phyloP scores from a whole-genome alignment of 2,113 vertebrate species.

The Mugil cephalus region DNA sequence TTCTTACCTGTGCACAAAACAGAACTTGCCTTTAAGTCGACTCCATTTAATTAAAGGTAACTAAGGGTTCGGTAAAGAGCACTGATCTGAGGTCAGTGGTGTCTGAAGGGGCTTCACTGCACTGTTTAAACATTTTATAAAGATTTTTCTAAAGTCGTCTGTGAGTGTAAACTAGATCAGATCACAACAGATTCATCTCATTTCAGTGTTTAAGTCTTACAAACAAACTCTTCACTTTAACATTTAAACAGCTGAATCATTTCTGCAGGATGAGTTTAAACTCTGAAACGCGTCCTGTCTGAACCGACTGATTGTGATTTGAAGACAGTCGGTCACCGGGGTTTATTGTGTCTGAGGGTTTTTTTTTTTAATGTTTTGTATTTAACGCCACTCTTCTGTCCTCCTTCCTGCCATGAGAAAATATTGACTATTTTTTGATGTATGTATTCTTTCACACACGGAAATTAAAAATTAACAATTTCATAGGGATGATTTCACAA shows the following conservation, averaged over 20 bases:
- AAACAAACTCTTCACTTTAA: no score
- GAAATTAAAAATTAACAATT: constrained; percentile 39
- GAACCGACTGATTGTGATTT: not conserved
- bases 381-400: constrained; percentile 34
- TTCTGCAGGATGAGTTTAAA: no score
- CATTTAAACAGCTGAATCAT: no score
- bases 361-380: constrained; percentile 24
- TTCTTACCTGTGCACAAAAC: not conserved
- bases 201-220: not conserved
- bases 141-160: constrained; percentile 3
- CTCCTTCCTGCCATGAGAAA: constrained; percentile 13
- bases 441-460: constrained; percentile 62
- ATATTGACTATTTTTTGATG: constrained; percentile 52
- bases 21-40: not conserved
- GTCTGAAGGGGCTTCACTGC: not conserved
- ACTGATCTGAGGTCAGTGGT: constrained; percentile 7
- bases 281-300: no score
- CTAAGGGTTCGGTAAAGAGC: not conserved
- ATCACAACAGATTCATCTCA: not conserved
- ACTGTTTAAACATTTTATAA: constrained; percentile 2
- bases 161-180: not conserved
- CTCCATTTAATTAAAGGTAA: not conserved
- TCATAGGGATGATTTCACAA: constrained; percentile 56
- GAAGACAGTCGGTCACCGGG: not conserved
- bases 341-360: not conserved